Percentiles rank a stretch among this genome's conserved stretches.
phyloP scores from a whole-genome alignment of 2,113 vertebrate genomes.

The Thinocorus orbignyianus region DNA sequence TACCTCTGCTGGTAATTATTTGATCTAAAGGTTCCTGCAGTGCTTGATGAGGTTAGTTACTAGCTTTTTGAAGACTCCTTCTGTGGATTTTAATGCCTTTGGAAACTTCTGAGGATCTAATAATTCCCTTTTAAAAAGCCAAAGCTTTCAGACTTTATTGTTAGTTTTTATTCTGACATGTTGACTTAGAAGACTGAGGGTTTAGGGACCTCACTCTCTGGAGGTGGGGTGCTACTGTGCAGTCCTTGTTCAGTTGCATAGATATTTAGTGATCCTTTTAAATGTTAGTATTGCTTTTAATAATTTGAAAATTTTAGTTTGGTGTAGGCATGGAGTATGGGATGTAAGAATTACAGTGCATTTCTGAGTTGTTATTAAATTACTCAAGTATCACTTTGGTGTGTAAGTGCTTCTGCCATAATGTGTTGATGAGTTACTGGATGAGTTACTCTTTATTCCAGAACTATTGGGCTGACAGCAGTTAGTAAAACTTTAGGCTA shows the following conservation, averaged over 20 bases:
- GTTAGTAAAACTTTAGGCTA: fast-evolving
- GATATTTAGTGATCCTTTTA: neutral
- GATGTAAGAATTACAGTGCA: neutral
- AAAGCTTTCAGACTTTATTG: fast-evolving
- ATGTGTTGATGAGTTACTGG: fast-evolving
- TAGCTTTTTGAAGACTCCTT: neutral
- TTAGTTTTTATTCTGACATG: neutral
- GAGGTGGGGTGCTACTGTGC: fast-evolving
- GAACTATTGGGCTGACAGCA: neutral
- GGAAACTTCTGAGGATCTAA: neutral
- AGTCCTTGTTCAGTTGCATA: neutral
- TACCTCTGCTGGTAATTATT: neutral
- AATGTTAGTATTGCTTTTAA: neutral
- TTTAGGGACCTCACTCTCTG: neutral
- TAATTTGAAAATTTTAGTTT: neutral
- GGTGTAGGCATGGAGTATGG: neutral
- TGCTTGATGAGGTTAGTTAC: neutral
- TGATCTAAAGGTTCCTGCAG: neutral
- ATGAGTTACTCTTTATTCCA: neutral
- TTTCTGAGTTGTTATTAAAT: neutral
- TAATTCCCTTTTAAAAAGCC: neutral
- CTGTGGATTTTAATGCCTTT: neutral
- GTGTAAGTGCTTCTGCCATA: neutral
- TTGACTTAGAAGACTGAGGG: neutral
- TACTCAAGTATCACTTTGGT: neutral